Evolutionary conservation across 1,140 invertebrate species (phyloP).

Genomic region (Nasonia longicornis): DNA sequence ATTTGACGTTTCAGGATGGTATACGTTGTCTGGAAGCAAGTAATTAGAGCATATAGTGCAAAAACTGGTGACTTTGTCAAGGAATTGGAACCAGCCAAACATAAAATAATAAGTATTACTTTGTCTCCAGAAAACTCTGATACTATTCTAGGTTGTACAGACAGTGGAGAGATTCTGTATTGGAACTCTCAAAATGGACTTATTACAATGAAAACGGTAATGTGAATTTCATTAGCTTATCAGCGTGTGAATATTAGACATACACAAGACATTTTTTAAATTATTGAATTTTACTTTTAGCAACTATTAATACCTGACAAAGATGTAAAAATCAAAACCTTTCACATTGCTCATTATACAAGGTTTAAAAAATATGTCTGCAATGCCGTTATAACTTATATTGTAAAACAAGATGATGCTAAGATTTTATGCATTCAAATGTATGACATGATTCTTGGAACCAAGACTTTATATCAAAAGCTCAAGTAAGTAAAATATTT

Average conservation of each 20-base stretch:
- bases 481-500: constrained; percentile 48
- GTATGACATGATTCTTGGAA: constrained; percentile 60
- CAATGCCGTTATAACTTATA: constrained; percentile 57
- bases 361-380: constrained; percentile 46
- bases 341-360: constrained; percentile 60
- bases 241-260: not conserved
- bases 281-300: constrained; percentile 50
- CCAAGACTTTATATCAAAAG: constrained; percentile 44
- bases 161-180: constrained; percentile 67
- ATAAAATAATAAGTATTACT: constrained; percentile 69
- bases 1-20: constrained; percentile 52
- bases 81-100: constrained; percentile 68
- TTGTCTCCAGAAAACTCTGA: constrained; percentile 64
- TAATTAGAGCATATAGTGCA: constrained; percentile 72
- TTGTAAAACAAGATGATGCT: constrained; percentile 43
- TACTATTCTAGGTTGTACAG: constrained; percentile 71
- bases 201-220: constrained; percentile 66
- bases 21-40: constrained; percentile 71
- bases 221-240: constrained; percentile 17
- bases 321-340: constrained; percentile 62
- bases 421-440: constrained; percentile 54
- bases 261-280: constrained; percentile 16
- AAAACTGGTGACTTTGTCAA: constrained; percentile 70
- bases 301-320: constrained; percentile 51
- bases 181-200: constrained; percentile 72